Evolutionary conservation across 2,888 invertebrate species (phyloP), one percentile per base, ranked within the genome.

Genomic region (Cancer borealis): DNA sequence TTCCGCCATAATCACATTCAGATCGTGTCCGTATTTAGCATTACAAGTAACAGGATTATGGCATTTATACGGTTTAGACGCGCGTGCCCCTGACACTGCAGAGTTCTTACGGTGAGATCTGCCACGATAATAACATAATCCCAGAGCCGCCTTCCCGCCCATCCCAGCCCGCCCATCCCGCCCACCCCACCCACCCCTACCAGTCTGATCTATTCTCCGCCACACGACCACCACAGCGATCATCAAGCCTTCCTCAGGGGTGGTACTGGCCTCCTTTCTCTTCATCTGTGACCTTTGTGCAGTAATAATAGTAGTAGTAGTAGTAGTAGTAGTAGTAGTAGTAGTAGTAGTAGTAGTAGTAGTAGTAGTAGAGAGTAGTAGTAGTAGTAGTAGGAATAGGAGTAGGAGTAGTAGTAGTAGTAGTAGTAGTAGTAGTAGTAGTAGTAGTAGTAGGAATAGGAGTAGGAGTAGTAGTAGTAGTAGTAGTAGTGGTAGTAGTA

Each of bases 341-440:
- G 26, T 30, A 26, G 8, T 21, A 26, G 26, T 84, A 26, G 12
- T 79, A 79, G 79, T 79, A 79, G 79, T 79, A 79, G 79, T 79
- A 79, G 30, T 30, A 39, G 39, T 39, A 66, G 66, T 66, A n/a
- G n/a, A n/a, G n/a, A 79, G 30, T 79, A 30, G 30, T 79, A 79
- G 79, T 30, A 79, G 79, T 79, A 79, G 79, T 79, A 79, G 79
- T 79, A 79, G n/a, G 79, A n/a, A n/a, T n/a, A n/a, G n/a, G n/a
- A n/a, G n/a, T n/a, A n/a, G n/a, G n/a, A 66, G 66, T 66, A 66
- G 66, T n/a, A 66, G 66, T 79, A 79, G 49, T 49, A 49, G 49
- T 49, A 49, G 49, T 49, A 49, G 49, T 49, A 49, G 49, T 49
- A 49, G 49, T 49, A 49, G 49, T 49, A 49, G 12, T 12, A 49